phyloP scores from a whole-genome alignment of 1,140 invertebrate species.

The Lucilia cuprina region DNA sequence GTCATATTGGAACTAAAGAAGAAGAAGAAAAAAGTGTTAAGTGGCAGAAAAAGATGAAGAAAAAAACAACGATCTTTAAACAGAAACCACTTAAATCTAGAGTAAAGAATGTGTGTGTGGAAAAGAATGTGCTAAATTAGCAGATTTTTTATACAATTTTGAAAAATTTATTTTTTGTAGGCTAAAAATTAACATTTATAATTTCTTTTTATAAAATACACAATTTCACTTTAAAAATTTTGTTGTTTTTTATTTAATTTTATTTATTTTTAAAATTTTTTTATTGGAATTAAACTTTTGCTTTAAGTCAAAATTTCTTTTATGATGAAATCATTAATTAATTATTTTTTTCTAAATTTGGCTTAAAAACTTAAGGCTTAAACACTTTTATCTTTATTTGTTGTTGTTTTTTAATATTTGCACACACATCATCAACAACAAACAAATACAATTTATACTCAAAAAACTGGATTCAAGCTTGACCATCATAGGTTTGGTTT shows the following conservation, averaged over 20 bases:
- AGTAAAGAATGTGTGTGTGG: neutral
- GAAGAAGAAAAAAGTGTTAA: neutral
- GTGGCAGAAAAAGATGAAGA: neutral
- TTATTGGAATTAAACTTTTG: neutral
- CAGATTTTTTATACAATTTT: neutral
- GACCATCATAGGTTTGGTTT: slow-evolving; percentile 22
- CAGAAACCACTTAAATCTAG: neutral
- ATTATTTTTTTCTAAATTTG: neutral
- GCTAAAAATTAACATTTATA: no score
- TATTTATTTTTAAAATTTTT: neutral
- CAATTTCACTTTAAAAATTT: neutral
- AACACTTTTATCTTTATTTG: neutral
- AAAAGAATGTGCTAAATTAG: neutral
- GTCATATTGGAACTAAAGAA: neutral
- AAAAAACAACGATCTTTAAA: neutral
- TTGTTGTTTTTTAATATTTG: neutral
- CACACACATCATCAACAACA: neutral
- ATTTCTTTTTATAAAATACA: neutral
- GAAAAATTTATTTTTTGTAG: neutral
- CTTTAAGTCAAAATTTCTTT: neutral
- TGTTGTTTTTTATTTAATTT: neutral
- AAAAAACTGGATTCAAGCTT: slow-evolving; percentile 28
- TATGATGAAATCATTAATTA: neutral
- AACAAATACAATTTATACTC: neutral
- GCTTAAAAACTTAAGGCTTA: no score